phyloP scores from a whole-genome alignment of 1,140 invertebrate genomes.

The Physella acuta region DNA sequence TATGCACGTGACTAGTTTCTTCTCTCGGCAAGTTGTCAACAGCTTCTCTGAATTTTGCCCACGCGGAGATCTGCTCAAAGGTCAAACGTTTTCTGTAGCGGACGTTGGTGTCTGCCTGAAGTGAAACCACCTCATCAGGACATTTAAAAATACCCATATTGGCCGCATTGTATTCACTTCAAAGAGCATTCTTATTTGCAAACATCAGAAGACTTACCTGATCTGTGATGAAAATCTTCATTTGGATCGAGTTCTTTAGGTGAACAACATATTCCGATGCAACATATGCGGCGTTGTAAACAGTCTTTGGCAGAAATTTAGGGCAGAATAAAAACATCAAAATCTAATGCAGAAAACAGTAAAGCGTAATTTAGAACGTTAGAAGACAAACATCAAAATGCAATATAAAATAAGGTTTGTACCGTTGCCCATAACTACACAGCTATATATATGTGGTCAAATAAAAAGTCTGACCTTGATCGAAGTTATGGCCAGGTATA shows the following conservation, averaged over 20 bases:
- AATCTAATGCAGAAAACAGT: no score
- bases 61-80: conserved; percentile 44
- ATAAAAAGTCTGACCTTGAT: conserved; percentile 43
- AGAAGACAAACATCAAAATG: no score
- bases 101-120: conserved; percentile 40
- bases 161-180: background rate
- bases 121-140: conserved; percentile 9
- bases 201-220: background rate
- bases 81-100: conserved; percentile 44
- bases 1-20: conserved; percentile 44
- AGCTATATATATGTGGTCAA: no score
- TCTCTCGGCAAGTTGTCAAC: conserved; percentile 41
- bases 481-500: conserved; percentile 48
- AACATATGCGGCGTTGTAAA: conserved; percentile 49
- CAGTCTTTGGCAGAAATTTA: conserved; percentile 43
- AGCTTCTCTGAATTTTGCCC: conserved; percentile 40
- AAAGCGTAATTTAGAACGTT: no score
- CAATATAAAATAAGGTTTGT: no score
- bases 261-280: conserved; percentile 52
- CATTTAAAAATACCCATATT: background rate
- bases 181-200: background rate
- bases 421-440: no score
- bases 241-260: conserved; percentile 45
- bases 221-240: conserved; percentile 47
- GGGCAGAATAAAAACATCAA: conserved; percentile 53